A percentile compares a stretch with the other conserved stretches of the same genome.
Conservation (phyloP, 2,888 invertebrate species). For the Cylloceria caligata region DNA sequence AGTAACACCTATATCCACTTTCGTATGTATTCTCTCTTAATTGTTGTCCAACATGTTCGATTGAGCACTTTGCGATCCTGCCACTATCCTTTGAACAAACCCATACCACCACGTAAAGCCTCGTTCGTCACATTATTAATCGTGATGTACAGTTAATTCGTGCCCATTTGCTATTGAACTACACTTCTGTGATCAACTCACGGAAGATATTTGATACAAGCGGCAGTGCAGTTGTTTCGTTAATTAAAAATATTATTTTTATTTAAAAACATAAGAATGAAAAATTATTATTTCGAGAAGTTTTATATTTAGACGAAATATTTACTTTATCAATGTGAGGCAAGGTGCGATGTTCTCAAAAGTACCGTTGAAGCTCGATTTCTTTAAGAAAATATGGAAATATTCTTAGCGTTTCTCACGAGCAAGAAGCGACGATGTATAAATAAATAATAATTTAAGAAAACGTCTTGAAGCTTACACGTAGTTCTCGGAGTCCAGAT, state of each 20-base stretch:
- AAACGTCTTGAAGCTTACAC: no score
- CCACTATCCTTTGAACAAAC: not conserved
- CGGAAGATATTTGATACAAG: not conserved
- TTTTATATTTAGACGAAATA: no score
- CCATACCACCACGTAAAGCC: not conserved
- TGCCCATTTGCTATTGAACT: not conserved
- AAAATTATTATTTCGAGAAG: no score
- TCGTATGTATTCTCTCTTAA: constrained; percentile 3
- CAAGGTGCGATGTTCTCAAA: no score
- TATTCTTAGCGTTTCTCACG: no score
- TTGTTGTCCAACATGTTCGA: constrained; percentile 3
- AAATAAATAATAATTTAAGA: no score
- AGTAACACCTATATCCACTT: not conserved
- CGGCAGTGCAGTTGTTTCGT: not conserved
- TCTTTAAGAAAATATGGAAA: no score
- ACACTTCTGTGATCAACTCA: not conserved
- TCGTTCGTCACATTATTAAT: not conserved
- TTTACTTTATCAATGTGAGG: no score
- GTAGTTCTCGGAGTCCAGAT: no score
- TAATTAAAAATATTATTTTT: not conserved
- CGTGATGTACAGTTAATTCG: not conserved
- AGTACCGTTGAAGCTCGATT: no score
- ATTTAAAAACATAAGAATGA: not conserved
- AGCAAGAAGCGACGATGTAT: no score
- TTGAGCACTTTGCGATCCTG: not conserved